phyloP scores from a whole-genome alignment of 1,140 invertebrate species.

The Atta texana region DNA sequence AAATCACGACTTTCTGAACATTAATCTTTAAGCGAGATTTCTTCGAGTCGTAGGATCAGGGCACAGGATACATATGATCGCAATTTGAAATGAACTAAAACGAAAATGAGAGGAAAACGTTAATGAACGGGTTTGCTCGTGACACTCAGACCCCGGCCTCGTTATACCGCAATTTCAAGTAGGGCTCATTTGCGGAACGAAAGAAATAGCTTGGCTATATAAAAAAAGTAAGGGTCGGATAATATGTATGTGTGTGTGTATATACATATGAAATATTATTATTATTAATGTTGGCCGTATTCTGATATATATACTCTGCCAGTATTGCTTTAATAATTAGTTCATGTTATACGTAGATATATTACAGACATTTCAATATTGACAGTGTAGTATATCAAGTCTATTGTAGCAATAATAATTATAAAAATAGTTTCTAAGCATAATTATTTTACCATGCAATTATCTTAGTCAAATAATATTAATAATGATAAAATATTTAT shows the following conservation, averaged over 20 bases:
- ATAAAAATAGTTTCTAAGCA: too few relatives aligned
- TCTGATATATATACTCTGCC: too few relatives aligned
- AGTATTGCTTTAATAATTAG: too few relatives aligned
- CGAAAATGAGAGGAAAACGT: constrained; percentile 32
- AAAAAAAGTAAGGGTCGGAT: not conserved
- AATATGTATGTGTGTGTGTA: not conserved
- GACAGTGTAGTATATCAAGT: too few relatives aligned
- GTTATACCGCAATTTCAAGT: constrained; percentile 9
- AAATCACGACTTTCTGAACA: constrained; percentile 16
- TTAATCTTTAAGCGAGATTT: not conserved
- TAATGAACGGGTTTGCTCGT: constrained; percentile 31
- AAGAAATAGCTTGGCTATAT: constrained; percentile 21
- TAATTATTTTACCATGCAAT: too few relatives aligned
- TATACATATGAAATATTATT: too few relatives aligned
- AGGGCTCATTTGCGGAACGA: not conserved
- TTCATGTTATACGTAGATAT: too few relatives aligned
- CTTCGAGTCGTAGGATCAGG: not conserved
- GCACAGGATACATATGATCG: not conserved
- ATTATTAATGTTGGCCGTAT: too few relatives aligned
- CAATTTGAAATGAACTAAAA: not conserved
- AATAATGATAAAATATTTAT: too few relatives aligned
- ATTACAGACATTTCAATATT: too few relatives aligned
- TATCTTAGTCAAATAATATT: too few relatives aligned
- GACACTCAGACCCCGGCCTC: constrained; percentile 21
- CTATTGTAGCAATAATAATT: too few relatives aligned